Percentiles rank a stretch among this genome's conserved stretches.
Conservation (phyloP, 2,888 invertebrate genomes). For the Aphelenchoides bicaudatus region DNA sequence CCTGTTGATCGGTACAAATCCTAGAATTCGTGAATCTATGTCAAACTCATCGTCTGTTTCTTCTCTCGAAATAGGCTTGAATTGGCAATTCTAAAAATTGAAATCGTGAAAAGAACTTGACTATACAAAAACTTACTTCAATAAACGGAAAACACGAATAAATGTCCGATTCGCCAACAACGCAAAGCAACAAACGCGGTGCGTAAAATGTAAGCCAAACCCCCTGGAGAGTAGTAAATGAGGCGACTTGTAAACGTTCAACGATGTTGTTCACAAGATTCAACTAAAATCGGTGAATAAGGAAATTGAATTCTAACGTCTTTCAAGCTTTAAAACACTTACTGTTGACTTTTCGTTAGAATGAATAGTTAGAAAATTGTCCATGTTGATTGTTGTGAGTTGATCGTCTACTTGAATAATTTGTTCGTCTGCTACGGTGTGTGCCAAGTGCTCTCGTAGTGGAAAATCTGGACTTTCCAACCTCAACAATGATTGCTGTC, state of each 20-base stretch:
- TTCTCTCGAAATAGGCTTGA: not conserved
- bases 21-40: conserved; percentile 4
- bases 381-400: not conserved
- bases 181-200: not conserved
- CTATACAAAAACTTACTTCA: conserved; percentile 13
- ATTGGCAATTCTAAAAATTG: conserved; percentile 1
- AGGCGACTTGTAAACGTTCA: not conserved
- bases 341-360: not conserved
- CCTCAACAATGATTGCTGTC: conserved; percentile 49
- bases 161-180: conserved; percentile 17
- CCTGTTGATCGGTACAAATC: conserved; percentile 21
- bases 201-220: conserved; percentile 1
- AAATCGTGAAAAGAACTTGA: conserved; percentile 1
- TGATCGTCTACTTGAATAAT: not conserved
- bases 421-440: conserved; percentile 34
- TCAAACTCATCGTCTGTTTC: not conserved
- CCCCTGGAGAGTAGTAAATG: not conserved
- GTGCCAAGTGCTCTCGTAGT: conserved; percentile 45
- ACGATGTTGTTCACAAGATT: not conserved
- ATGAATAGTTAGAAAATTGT: not conserved
- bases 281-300: conserved; percentile 4
- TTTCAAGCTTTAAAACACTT: not conserved
- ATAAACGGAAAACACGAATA: conserved; percentile 14
- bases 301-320: not conserved
- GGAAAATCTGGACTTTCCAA: conserved; percentile 43